Evolutionary conservation across 2,113 vertebrate species (phyloP), one percentile per base, ranked within the genome.

Genomic region (Saimiri boliviensis): DNA sequence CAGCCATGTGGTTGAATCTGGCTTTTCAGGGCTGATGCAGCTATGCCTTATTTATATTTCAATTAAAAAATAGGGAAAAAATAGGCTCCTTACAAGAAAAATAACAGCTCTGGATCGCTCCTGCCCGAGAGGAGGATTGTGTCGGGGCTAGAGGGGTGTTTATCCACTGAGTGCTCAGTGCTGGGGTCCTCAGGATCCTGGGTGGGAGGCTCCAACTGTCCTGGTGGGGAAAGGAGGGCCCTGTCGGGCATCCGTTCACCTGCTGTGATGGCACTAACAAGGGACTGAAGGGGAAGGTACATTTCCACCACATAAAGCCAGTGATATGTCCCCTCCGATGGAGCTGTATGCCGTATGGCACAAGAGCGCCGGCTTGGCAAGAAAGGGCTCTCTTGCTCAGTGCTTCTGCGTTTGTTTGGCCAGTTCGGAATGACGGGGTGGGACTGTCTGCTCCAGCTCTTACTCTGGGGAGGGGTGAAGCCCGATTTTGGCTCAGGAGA

Each of bases 71-170:
- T 35, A 60, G 86, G 71, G 58, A 70, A 87, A 87, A 63, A 81
- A 85, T 6, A 83, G 60, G 32, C 17, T 79, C 83, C 66, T 89
- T 95, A 71, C 95, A 71, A 96, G 93, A 89, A 82, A 94, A 93
- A 35, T n/a, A 80, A 86, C 23, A 93, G 83, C 84, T n/a, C 42
- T 37, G 0, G 30, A n/a, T 77, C 56, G 42, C 54, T 94, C 70
- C 81, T 58, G 30, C 45, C 21, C 20, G 42, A 74, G 77, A 95
- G 85, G 56, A 20, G 20, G 47, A n/a, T 37, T 52, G 70, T 70
- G 20, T 30, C 47, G 21, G n/a, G 83, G 54, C 60, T 37, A 8
- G 77, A 58, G 66, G 40, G 37, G 19, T 45, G 23, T 56, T 20
- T 14, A 1, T 40, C 49, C 17, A 2, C 80, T 58, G 60, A 66